Conservation (phyloP, 2,113 vertebrate species). For the Erythrocercus mccallii region DNA sequence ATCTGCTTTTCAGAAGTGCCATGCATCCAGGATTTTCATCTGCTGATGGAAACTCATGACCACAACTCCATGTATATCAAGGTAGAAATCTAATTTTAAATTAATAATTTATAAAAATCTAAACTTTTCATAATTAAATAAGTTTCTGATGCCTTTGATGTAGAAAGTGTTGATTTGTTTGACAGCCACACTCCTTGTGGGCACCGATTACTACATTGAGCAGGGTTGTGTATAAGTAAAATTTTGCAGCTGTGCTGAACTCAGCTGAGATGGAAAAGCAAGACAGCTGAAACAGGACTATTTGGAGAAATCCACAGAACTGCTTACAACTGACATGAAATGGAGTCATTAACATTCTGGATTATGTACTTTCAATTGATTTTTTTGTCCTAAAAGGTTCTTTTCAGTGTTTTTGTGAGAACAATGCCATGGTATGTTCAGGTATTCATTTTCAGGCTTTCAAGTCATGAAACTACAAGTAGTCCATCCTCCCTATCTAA, state of each 20-base stretch:
- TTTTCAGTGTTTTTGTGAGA: neutral
- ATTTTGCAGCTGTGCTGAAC: neutral
- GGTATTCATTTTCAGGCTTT: constrained; percentile 45
- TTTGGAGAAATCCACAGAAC: neutral
- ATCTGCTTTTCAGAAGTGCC: neutral
- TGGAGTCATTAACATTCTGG: neutral
- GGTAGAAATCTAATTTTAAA: neutral
- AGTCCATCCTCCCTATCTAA: neutral
- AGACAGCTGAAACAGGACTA: neutral
- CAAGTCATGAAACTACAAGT: constrained; percentile 19
- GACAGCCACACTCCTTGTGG: neutral
- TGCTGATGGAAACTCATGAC: neutral
- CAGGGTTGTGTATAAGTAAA: neutral
- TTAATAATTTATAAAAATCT: neutral
- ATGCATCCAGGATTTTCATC: neutral
- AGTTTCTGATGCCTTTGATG: neutral
- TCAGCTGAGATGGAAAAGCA: neutral
- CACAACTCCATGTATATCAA: neutral
- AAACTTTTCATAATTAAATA: neutral
- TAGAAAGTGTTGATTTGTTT: neutral
- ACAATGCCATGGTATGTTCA: neutral
- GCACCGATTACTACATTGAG: neutral
- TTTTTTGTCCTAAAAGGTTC: neutral
- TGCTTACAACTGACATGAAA: neutral
- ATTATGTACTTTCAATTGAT: neutral